Evolutionary conservation across 2,888 invertebrate genomes (phyloP), one percentile per base, ranked within the genome.

Genomic region (Cephus sareptanus): DNA sequence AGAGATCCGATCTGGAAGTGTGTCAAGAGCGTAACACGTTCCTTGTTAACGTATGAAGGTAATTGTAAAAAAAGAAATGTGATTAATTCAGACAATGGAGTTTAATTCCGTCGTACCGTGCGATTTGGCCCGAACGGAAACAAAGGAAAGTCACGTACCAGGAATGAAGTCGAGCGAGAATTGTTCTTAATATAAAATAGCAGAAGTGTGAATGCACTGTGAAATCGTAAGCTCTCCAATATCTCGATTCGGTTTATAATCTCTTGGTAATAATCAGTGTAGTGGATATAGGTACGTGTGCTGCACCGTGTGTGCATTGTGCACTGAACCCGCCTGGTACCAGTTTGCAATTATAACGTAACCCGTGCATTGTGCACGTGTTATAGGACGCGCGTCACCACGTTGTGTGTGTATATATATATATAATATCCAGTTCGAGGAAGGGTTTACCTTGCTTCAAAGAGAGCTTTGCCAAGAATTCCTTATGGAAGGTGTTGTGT

Each of bases 191-290:
- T 82, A 70, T 78, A 79, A 56, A 56, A 23, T 78, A 78, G 75
- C 78, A 34, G 69, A 81, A 81, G 56, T 56, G 83, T 83, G 81
- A 83, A 83, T 80, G 83, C 81, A 83, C 83, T 83, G 80, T 79
- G 79, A 81, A 81, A 6, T 56, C 56, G 23, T 56, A 56, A 56
- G 56, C 23, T 56, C 9, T 56, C 23, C 56, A 56, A 9, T 56
- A 56, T 56, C 56, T 56, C 56, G 9, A 56, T 56, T 23, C 56
- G 6, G 56, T 23, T 56, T 56, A 23, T 15, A 40, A 40, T 56
- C 56, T 56, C 56, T 56, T 56, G 23, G 56, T 23, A 56, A 56
- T 56, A 56, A 56, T 56, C 56, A 56, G 56, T 23, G 56, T 56
- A 23, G 56, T 56, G 56, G 0, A 56, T 56, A 56, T 71, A 31